Evolutionary conservation across 2,113 vertebrate genomes (phyloP), one percentile per base, ranked within the genome.

Genomic region (Pelodiscus sinensis): DNA sequence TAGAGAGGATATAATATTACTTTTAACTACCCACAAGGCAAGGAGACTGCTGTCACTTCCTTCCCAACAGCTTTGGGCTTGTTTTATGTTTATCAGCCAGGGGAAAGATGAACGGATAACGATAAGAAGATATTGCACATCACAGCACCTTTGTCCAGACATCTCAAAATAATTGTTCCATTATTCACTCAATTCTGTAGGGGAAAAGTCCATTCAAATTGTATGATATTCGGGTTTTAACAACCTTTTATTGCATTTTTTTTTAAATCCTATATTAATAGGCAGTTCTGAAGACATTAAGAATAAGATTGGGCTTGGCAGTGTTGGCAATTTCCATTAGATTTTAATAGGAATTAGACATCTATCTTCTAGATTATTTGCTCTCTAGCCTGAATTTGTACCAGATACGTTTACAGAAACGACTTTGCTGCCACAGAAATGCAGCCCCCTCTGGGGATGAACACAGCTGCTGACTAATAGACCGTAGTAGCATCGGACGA

Each of bases 401-500:
- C 8, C 27, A 84, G 65, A 85, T 29, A n/a, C 54, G 58, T 50
- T 65, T 81, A 56, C 51, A 62, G 4, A 68, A 84, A 25, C 58
- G 12, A 19, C 21, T 57, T 57, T 57, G 21, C 3, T 19, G 31
- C 60, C 29, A 31, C 13, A 89, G 71, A 79, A 31, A 51, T 13
- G 79, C 60, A 56, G 81, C 77, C 60, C 13, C 54, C 11, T 75
- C 38, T 71, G 88, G 10, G 54, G 68, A 1, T 0, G 62, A 73
- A 10, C 27, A 80, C 60, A 75, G 58, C 80, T 54, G 58, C 84
- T 81, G 25, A 55, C 71, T 57, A 22, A 24, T 15, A 18, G 52
- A 7, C 38, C 5, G 8, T 1, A 16, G 22, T 56, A 4, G 0
- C 12, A 13, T 15, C 81, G 87, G 62, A 10, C 4, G 13, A 6